A percentile compares a stretch with the other conserved stretches of the same genome.
These are phyloP conservation scores for Bucorvus abyssinicus DNA, from an alignment of 2,797 vertebrate species.

Conservation along the genomic window DNA sequence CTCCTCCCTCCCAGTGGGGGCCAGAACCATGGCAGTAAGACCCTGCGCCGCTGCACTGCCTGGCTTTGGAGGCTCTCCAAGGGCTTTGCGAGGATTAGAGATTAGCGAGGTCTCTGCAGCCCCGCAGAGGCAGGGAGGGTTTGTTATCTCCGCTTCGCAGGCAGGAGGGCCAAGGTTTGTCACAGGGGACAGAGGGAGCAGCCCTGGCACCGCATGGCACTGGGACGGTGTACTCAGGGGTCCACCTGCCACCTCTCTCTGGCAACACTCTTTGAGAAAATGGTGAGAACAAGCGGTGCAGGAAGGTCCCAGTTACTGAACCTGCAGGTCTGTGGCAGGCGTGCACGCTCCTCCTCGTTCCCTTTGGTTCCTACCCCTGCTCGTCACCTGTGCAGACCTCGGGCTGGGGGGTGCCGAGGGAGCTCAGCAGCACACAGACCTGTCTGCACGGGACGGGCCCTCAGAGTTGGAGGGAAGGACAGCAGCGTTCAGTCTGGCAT, in stretches of 20 bases:
- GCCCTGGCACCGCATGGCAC: not conserved
- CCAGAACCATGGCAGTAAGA: not conserved
- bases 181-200: not conserved
- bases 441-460: too few species aligned
- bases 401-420: not conserved
- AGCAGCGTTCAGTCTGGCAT: not conserved
- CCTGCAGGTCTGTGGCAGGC: not conserved
- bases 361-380: too few species aligned
- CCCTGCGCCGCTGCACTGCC: not conserved
- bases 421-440: not conserved
- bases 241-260: not conserved
- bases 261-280: not conserved
- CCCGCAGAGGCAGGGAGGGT: not conserved
- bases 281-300: not conserved
- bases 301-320: not conserved
- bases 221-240: not conserved
- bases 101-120: not conserved
- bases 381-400: fast-evolving
- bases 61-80: not conserved
- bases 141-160: not conserved
- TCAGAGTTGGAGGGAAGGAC: not conserved
- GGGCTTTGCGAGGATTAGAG: not conserved
- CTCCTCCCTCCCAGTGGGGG: not conserved
- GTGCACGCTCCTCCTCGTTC: fast-evolving
- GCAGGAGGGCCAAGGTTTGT: not conserved